These are phyloP conservation scores for Synanthedon andrenaeformis DNA, from an alignment of 2,888 invertebrate species.

Conservation along the genomic window DNA sequence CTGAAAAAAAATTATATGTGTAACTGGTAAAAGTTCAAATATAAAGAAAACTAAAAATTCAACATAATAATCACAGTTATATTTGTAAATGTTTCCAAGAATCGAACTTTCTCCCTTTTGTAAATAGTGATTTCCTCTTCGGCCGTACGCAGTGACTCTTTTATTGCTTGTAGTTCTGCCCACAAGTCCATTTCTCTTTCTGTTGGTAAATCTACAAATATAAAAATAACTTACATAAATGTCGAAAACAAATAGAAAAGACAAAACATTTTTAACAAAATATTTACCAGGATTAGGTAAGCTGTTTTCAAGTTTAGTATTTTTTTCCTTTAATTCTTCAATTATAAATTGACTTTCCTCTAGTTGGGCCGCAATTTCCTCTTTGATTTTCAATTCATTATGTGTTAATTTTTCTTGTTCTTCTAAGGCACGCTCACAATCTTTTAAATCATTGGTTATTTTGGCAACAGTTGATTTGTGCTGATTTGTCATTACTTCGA, in stretches of 20 bases:
- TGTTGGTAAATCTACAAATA: conserved; percentile 41
- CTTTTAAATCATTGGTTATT: conserved; percentile 36
- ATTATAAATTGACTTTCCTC: conserved; percentile 26
- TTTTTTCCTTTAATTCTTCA: conserved; percentile 38
- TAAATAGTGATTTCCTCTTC: conserved; percentile 51
- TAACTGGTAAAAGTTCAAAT: neutral
- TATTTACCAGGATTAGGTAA: conserved; percentile 41
- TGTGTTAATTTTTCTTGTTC: conserved; percentile 25
- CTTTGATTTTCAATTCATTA: conserved; percentile 30
- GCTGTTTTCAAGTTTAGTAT: conserved; percentile 39
- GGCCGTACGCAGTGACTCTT: conserved; percentile 44
- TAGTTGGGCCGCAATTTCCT: conserved; percentile 25
- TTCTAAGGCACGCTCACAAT: conserved; percentile 27
- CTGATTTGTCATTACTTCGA: conserved; percentile 31
- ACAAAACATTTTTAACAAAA: neutral
- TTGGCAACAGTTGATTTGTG: conserved; percentile 36
- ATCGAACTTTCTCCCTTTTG: conserved; percentile 53
- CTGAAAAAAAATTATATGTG: conserved; percentile 37
- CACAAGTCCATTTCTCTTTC: conserved; percentile 57
- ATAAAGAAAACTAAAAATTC: neutral
- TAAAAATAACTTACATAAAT: neutral
- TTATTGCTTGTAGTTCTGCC: conserved; percentile 57
- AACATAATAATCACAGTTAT: conserved; percentile 33
- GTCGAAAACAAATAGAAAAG: neutral
- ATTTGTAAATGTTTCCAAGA: conserved; percentile 56